A percentile compares a stretch with the other conserved stretches of the same genome.
Conservation (phyloP, 2,797 vertebrate species). For the Pterois miles region DNA sequence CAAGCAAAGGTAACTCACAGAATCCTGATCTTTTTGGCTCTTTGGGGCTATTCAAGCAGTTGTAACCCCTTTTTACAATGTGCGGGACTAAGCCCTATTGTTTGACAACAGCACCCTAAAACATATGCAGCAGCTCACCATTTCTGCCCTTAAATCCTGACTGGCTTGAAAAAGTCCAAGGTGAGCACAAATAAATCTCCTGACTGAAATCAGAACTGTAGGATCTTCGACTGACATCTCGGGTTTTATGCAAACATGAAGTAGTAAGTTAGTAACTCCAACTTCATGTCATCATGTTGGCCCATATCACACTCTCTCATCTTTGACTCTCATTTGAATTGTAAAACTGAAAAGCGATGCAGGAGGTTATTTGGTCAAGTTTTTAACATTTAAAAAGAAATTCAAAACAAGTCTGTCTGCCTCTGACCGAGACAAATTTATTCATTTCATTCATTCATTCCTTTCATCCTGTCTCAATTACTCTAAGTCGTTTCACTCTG, state of each 20-base stretch:
- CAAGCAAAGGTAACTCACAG: background rate
- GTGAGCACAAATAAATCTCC: background rate
- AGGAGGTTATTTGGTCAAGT: background rate
- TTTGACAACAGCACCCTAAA: background rate
- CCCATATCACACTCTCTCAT: background rate
- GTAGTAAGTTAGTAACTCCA: background rate
- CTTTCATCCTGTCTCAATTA: background rate
- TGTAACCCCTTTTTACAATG: background rate
- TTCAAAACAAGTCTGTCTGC: background rate
- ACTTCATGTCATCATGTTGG: background rate
- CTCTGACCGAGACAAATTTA: background rate
- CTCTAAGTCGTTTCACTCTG: background rate
- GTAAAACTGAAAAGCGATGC: background rate
- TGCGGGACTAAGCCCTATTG: background rate
- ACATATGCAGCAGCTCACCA: background rate
- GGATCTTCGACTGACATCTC: background rate
- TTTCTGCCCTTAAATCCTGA: background rate
- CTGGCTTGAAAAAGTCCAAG: background rate
- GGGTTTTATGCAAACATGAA: background rate
- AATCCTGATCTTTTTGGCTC: background rate
- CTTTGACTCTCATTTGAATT: conserved; percentile 10
- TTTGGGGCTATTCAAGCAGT: background rate
- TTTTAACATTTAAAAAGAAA: conserved; percentile 4
- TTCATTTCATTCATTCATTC: background rate
- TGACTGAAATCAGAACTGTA: background rate